phyloP scores from a whole-genome alignment of 1,140 invertebrate species.

The Listronotus oregonensis region DNA sequence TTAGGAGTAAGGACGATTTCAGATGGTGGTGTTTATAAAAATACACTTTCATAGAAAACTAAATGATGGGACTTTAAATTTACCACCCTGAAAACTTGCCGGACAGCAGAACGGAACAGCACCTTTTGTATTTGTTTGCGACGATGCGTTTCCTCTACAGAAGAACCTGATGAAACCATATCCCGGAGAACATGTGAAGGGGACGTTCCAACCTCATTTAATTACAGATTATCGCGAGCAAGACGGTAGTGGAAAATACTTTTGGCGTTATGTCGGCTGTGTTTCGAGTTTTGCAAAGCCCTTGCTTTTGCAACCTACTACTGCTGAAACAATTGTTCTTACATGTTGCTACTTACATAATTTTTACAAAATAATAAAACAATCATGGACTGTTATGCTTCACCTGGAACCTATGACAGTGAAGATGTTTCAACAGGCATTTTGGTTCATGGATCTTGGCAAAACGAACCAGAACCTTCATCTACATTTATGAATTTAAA shows the following conservation, averaged over 20 bases:
- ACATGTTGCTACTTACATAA: conserved; percentile 42
- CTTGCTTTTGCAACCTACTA: conserved; percentile 26
- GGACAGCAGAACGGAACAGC: conserved; percentile 11
- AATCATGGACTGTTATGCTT: conserved; percentile 35
- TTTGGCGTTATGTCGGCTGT: conserved; percentile 41
- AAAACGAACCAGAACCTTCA: conserved; percentile 7
- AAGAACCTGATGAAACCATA: conserved; percentile 54
- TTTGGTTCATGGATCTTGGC: conserved; percentile 7
- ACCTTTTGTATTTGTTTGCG: conserved; percentile 45
- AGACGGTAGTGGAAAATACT: conserved; percentile 55
- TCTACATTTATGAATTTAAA: background rate
- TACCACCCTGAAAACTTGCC: background rate
- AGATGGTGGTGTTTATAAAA: too few relatives aligned
- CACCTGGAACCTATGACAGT: conserved; percentile 8
- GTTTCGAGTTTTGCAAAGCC: conserved; percentile 40
- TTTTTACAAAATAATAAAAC: conserved; percentile 37
- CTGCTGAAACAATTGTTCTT: conserved; percentile 43
- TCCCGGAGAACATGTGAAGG: conserved; percentile 39
- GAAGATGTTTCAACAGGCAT: background rate
- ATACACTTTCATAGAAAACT: too few relatives aligned
- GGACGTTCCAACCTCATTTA: conserved; percentile 45
- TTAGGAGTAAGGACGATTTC: too few relatives aligned
- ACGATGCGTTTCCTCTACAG: conserved; percentile 49
- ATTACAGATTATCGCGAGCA: conserved; percentile 50
- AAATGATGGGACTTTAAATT: too few relatives aligned